Conservation (phyloP, 2,888 invertebrate genomes). For the Ferdinandea cuprea region DNA sequence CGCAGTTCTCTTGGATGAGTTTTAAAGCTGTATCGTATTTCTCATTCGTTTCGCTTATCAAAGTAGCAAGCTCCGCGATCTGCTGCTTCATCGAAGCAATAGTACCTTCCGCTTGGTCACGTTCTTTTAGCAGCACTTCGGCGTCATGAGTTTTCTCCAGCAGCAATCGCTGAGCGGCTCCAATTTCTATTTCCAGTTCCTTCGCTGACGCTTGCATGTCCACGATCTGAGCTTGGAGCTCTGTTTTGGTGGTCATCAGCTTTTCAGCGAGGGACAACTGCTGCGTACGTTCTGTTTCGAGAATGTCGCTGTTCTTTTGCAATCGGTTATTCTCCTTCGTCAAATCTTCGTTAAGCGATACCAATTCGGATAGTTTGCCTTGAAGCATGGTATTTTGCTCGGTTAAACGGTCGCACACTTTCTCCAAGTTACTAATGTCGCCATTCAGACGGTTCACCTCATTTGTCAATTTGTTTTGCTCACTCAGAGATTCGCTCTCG, state of each 20-base stretch:
- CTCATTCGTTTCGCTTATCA: conserved; percentile 1
- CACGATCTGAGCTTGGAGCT: conserved; percentile 21
- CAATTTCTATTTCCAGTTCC: conserved; percentile 34
- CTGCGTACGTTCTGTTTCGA: conserved; percentile 25
- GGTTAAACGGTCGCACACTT: conserved; percentile 73
- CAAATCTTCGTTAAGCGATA: conserved; percentile 15
- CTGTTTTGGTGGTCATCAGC: conserved; percentile 19
- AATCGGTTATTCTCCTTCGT: conserved; percentile 18
- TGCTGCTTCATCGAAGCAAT: conserved; percentile 14
- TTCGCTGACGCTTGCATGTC: conserved; percentile 24
- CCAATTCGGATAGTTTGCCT: conserved; percentile 31
- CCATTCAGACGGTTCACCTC: conserved; percentile 74
- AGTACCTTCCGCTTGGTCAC: conserved; percentile 5
- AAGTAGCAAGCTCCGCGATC: conserved; percentile 9
- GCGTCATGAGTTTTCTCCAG: conserved; percentile 21
- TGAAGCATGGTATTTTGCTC: conserved; percentile 72
- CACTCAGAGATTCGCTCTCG: conserved; percentile 52
- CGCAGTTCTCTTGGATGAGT: not conserved
- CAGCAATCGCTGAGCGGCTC: conserved; percentile 12
- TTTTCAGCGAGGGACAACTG: conserved; percentile 12
- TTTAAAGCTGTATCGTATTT: not conserved
- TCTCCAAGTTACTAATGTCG: conserved; percentile 73
- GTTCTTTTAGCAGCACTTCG: conserved; percentile 16
- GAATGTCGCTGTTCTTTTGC: not conserved
- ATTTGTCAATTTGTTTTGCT: conserved; percentile 62